Evolutionary conservation across 2,797 vertebrate species (phyloP).

Genomic region (Squalus acanthias): DNA sequence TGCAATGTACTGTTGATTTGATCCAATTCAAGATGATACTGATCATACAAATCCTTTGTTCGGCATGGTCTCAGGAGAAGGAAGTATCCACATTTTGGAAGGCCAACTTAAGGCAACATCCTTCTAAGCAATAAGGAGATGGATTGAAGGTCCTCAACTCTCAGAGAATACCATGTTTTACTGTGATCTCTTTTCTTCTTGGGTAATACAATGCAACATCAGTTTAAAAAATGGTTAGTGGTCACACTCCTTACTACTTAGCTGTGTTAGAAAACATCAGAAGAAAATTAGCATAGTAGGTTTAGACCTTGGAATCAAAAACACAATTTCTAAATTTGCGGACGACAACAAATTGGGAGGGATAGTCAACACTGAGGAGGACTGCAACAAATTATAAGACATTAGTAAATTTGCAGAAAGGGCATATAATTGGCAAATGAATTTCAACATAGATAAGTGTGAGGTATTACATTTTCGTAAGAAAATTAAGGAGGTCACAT

Average conservation of each 20-base stretch:
- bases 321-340: too few relatives aligned
- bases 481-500: too few relatives aligned
- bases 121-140: not conserved
- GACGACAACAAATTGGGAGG: too few relatives aligned
- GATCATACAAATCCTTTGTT: not conserved
- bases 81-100: not conserved
- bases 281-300: not conserved
- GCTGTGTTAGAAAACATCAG: not conserved
- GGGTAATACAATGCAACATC: not conserved
- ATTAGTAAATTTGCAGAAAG: too few relatives aligned
- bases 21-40: not conserved
- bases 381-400: too few relatives aligned
- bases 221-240: not conserved
- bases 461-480: too few relatives aligned
- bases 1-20: not conserved
- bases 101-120: not conserved
- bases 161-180: not conserved
- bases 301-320: too few relatives aligned
- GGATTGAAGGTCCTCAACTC: not conserved
- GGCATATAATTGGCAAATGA: too few relatives aligned
- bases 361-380: too few relatives aligned
- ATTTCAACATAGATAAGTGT: too few relatives aligned
- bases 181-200: not conserved
- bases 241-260: not conserved
- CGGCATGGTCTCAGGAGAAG: not conserved